Conservation (phyloP, 53 echinoderm and acorn worm genomes). For the Echinometra lucunter region DNA sequence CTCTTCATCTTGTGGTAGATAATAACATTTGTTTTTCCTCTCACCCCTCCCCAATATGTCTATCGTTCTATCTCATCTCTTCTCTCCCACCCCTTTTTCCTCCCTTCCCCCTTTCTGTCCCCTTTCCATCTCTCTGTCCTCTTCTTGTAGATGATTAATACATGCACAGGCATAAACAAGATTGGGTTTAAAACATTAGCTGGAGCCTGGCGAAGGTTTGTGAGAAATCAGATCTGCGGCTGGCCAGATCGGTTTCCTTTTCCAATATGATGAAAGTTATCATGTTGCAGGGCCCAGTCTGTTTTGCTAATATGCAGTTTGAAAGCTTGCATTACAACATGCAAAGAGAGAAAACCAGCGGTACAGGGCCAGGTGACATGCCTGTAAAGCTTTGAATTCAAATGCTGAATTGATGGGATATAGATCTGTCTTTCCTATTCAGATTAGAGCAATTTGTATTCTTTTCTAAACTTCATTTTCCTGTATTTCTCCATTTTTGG, state of each 20-base stretch:
- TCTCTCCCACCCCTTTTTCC: not conserved
- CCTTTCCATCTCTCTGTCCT: not conserved
- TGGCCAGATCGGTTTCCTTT: slow-evolving; percentile 68
- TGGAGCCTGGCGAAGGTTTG: slow-evolving; percentile 64
- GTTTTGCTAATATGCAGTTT: slow-evolving; percentile 69
- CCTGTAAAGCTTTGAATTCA: slow-evolving; percentile 26
- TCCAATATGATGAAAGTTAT: slow-evolving; percentile 70
- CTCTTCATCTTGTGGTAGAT: not conserved
- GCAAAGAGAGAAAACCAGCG: slow-evolving; percentile 14
- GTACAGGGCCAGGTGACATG: slow-evolving; percentile 49
- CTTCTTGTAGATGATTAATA: slow-evolving; percentile 63
- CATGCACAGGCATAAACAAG: slow-evolving; percentile 71
- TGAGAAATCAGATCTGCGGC: slow-evolving; percentile 66
- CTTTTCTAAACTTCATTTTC: not conserved
- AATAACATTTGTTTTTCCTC: not conserved
- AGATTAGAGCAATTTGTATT: slow-evolving; percentile 25
- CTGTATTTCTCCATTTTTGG: not conserved
- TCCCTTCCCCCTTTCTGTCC: not conserved
- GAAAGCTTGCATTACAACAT: slow-evolving; percentile 61
- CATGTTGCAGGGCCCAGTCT: slow-evolving; percentile 60
- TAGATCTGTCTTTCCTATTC: slow-evolving; percentile 40
- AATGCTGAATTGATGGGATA: slow-evolving; percentile 46
- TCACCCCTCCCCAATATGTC: not conserved
- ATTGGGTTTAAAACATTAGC: slow-evolving; percentile 72
- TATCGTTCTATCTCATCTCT: not conserved